Evolutionary conservation across 2,113 vertebrate species (phyloP), one percentile per base, ranked within the genome.

Genomic region (Irena cyanogastra): DNA sequence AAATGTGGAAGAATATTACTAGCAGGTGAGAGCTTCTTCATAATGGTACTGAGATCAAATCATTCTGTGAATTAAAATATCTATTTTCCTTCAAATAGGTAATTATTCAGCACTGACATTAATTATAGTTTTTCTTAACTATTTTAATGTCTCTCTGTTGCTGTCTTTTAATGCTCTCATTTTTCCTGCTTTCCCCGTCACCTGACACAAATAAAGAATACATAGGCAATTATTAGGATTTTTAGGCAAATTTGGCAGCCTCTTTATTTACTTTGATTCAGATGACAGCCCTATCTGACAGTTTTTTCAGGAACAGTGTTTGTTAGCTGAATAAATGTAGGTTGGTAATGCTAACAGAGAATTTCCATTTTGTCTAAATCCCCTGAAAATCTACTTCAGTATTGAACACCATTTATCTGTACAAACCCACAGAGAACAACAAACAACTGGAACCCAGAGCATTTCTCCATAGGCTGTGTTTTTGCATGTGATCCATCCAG

Each of bases 261-360:
- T 66, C 11, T 88, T 91, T 88, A 90, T 96, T 96, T 95, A 80
- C 85, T 92, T 93, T 74, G 70, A 86, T 89, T 90, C 75, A 91
- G 64, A 86, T 92, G 85, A 70, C 71, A 86, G 35, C 56, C 63
- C 42, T 77, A 91, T 92, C 83, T 95, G 87, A 93, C 82, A 86
- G 42, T 31, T 82, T 93, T 95, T 93, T 86, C 66, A 85, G 54
- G 52, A 95, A 10, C 11, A 77, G 18, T 56, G 28, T 77, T 97
- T 95, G 66, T 80, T 85, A 93, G 59, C 50, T 93, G 79, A 80
- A 54, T 95, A 91, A 90, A 91, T 66, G n/a, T 77, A 70, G 60
- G 60, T 70, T 93, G 85, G 39, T 71, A 90, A 42, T 21, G 31
- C 60, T 89, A 83, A 82, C 71, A 66, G 76, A 81, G 39, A 68